A percentile compares a stretch with the other conserved stretches of the same genome.
Conservation (phyloP, 1,140 invertebrate genomes). For the Dreissena rostriformis region DNA sequence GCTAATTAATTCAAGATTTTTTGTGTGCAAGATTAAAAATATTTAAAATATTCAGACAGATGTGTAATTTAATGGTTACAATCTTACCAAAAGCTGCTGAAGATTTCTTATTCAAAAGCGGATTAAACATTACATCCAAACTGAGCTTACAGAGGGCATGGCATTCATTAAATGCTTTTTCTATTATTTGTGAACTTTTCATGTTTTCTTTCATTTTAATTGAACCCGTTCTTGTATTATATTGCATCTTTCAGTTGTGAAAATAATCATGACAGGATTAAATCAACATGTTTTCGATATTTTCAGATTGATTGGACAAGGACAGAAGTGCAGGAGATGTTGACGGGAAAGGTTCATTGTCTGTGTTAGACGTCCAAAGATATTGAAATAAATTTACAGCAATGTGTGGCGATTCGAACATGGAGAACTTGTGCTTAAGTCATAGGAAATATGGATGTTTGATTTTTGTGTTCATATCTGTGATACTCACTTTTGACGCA, state of each 20-base stretch:
- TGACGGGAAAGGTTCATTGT: background rate
- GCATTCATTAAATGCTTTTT: background rate
- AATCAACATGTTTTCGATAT: background rate
- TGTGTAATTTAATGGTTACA: no score
- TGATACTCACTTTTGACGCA: conserved; percentile 6
- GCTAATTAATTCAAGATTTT: no score
- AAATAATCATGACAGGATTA: background rate
- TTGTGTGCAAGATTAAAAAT: no score
- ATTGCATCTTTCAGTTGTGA: conserved; percentile 3
- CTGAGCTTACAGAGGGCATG: background rate
- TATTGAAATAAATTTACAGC: background rate
- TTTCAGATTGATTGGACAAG: background rate
- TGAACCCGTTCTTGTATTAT: background rate
- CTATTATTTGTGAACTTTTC: conserved; percentile 5
- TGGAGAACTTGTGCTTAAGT: background rate
- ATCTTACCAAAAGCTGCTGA: no score
- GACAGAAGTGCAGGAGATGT: background rate
- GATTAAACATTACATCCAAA: no score
- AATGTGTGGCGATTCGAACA: background rate
- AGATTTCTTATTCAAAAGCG: no score
- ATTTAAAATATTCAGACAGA: no score
- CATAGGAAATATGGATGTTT: conserved; percentile 32
- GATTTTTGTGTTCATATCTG: background rate
- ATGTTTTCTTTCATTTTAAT: background rate
- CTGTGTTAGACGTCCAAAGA: background rate